These are phyloP conservation scores for Aphrophora alni DNA, from an alignment of 2,888 invertebrate genomes.

Conservation along the genomic window DNA sequence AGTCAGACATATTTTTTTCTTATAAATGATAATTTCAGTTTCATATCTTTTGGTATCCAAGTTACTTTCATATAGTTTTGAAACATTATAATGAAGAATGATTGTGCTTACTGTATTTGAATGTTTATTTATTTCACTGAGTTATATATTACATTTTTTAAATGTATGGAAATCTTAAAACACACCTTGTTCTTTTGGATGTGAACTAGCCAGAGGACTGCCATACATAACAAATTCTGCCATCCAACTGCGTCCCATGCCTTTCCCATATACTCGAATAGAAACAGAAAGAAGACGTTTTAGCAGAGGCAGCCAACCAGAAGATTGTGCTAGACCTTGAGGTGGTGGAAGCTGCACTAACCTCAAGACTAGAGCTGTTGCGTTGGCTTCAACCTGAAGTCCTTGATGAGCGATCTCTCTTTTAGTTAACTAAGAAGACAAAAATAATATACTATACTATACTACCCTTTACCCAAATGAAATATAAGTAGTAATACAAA, in stretches of 20 bases:
- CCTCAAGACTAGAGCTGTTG: constrained; percentile 82
- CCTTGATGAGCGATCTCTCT: constrained; percentile 91
- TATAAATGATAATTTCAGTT: too few species aligned
- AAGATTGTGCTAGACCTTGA: constrained; percentile 54
- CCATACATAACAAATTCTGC: constrained; percentile 89
- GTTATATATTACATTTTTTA: too few species aligned
- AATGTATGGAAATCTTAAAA: constrained; percentile 2
- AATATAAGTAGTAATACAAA: too few species aligned
- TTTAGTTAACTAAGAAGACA: constrained; percentile 68
- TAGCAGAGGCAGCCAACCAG: constrained; percentile 74
- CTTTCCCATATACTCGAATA: constrained; percentile 74
- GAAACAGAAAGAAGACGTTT: constrained; percentile 83
- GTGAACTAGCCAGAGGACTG: constrained; percentile 78
- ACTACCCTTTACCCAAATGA: too few species aligned
- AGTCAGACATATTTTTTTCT: too few species aligned
- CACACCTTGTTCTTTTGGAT: constrained; percentile 81
- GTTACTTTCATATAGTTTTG: too few species aligned
- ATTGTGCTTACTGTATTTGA: too few species aligned
- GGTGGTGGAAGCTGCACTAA: constrained; percentile 78
- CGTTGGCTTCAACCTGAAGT: constrained; percentile 90
- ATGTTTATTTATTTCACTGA: too few species aligned
- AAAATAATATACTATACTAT: too few species aligned
- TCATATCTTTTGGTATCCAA: too few species aligned
- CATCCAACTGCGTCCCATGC: constrained; percentile 71
- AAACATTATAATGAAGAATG: too few species aligned